Percentiles rank a stretch among this genome's conserved stretches.
Evolutionary conservation across 1,140 invertebrate species (phyloP).

Genomic region (Eriosoma lanigerum): DNA sequence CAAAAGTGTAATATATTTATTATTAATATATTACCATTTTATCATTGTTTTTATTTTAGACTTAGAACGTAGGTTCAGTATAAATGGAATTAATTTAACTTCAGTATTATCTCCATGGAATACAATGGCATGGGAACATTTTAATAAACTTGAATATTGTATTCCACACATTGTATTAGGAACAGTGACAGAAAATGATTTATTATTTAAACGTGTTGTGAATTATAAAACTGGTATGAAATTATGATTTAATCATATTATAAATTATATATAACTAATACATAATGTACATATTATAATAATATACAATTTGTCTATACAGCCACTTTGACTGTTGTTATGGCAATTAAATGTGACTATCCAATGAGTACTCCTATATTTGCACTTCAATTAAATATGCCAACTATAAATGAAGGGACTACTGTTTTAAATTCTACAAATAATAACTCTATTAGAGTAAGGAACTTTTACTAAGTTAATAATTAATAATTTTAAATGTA

Average conservation of each 20-base stretch:
- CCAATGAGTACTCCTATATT: slow-evolving; percentile 34
- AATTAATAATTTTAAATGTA: neutral
- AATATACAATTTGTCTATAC: neutral
- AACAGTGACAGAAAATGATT: slow-evolving; percentile 38
- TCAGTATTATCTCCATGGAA: slow-evolving; percentile 47
- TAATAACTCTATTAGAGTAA: slow-evolving; percentile 38
- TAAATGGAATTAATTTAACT: slow-evolving; percentile 49
- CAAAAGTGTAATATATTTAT: no score
- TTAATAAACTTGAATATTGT: slow-evolving; percentile 40
- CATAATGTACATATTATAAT: neutral
- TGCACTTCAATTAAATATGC: slow-evolving; percentile 46
- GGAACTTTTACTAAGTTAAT: neutral
- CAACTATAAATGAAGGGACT: slow-evolving; percentile 32
- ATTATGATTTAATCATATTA: neutral
- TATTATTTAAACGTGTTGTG: slow-evolving; percentile 47
- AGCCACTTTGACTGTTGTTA: slow-evolving; percentile 37
- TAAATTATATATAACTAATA: no score
- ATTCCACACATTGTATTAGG: slow-evolving; percentile 21
- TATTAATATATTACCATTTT: no score
- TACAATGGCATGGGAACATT: slow-evolving; percentile 44
- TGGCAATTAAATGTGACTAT: slow-evolving; percentile 45
- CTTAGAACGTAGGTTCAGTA: slow-evolving; percentile 35
- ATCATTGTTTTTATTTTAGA: slow-evolving; percentile 21
- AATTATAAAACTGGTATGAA: slow-evolving; percentile 42
- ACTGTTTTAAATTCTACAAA: slow-evolving; percentile 43